Percentiles rank a stretch among this genome's conserved stretches.
phyloP scores from a whole-genome alignment of 2,888 invertebrate species.

The Physocephala rufipes region DNA sequence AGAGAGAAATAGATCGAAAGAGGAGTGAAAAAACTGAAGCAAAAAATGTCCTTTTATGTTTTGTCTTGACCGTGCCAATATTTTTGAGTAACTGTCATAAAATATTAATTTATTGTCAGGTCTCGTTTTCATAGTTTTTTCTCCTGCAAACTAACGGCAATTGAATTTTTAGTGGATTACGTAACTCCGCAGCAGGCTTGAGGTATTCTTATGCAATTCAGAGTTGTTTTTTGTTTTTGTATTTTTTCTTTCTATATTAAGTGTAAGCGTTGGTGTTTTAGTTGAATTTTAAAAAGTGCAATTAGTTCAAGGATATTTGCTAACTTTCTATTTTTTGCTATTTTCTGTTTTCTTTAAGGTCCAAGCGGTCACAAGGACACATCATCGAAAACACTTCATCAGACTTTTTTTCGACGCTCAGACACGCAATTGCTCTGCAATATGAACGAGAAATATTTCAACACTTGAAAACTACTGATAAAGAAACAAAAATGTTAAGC shows the following conservation, averaged over 20 bases:
- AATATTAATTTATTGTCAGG: constrained; percentile 27
- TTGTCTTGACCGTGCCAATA: not conserved
- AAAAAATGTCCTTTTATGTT: not conserved
- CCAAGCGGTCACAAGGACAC: not conserved
- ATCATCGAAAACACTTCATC: too few species aligned
- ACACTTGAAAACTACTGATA: too few species aligned
- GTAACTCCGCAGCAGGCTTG: not conserved
- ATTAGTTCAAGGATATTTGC: constrained; percentile 21
- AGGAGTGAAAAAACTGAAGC: not conserved
- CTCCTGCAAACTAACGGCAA: not conserved
- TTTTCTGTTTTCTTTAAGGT: too few species aligned
- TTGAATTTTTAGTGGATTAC: not conserved
- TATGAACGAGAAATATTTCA: too few species aligned
- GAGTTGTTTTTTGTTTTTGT: not conserved
- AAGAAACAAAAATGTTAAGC: too few species aligned
- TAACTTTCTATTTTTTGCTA: constrained; percentile 19
- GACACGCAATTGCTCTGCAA: too few species aligned
- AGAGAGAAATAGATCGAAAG: not conserved
- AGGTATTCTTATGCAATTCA: not conserved
- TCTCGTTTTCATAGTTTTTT: not conserved
- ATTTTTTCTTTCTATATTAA: too few species aligned
- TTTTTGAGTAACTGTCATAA: constrained; percentile 26
- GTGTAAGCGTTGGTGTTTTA: not conserved
- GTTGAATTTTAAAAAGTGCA: not conserved
- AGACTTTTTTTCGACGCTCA: too few species aligned